Percentiles rank a stretch among this genome's conserved stretches.
Evolutionary conservation across 2,888 invertebrate species (phyloP).

Genomic region (Strigamia maritima): DNA sequence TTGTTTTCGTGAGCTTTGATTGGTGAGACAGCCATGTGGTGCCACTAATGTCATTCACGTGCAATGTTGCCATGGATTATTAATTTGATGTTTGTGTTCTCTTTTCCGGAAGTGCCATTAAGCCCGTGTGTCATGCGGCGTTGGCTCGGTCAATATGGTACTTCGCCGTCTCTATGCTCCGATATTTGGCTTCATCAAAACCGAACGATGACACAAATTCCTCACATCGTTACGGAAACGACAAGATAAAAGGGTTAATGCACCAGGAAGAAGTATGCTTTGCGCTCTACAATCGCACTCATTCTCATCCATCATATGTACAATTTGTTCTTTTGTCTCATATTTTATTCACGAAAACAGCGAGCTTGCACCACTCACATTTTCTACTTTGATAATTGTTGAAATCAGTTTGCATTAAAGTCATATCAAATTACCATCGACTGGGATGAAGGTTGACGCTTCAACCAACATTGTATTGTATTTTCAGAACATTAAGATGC

Average conservation of each 20-base stretch:
- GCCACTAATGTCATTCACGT: conserved; percentile 30
- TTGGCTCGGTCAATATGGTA: conserved; percentile 32
- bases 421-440: conserved; percentile 22
- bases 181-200: conserved; percentile 24
- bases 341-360: neutral
- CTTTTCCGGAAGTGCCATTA: conserved; percentile 32
- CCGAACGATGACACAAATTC: conserved; percentile 23
- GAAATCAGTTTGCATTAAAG: conserved; percentile 27
- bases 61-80: conserved; percentile 34
- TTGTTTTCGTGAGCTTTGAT: conserved; percentile 21
- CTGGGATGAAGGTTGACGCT: neutral
- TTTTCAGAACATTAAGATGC: neutral
- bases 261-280: neutral
- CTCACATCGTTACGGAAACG: conserved; percentile 28
- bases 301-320: conserved; percentile 27
- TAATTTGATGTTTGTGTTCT: conserved; percentile 34
- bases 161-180: conserved; percentile 21
- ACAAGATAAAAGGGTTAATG: conserved; percentile 28
- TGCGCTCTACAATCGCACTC: neutral
- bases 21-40: conserved; percentile 29
- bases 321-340: conserved; percentile 31
- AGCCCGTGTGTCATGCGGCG: conserved; percentile 30
- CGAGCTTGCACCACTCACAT: neutral
- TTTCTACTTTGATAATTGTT: conserved; percentile 21
- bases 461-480: neutral